These are phyloP conservation scores for Balearica regulorum DNA, from an alignment of 2,797 vertebrate genomes.

Conservation along the genomic window DNA sequence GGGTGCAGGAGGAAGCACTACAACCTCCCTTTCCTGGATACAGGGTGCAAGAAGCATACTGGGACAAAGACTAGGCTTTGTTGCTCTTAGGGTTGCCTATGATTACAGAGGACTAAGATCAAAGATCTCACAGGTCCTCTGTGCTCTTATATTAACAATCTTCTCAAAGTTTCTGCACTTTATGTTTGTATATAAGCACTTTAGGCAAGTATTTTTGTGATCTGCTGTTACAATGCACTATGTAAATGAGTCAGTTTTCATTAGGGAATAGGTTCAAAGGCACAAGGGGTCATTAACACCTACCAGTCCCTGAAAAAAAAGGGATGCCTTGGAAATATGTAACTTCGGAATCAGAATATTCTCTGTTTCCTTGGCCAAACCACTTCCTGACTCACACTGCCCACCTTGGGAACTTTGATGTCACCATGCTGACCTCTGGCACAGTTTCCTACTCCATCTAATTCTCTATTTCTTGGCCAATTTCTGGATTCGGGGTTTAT, in stretches of 20 bases:
- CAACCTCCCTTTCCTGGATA: neutral
- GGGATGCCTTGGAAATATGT: neutral
- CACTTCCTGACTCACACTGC: neutral
- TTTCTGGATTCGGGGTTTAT: neutral
- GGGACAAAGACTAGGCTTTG: neutral
- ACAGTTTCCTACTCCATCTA: neutral
- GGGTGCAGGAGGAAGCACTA: neutral
- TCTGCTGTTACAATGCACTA: neutral
- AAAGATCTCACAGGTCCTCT: neutral
- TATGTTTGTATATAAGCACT: neutral
- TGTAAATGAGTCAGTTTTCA: neutral
- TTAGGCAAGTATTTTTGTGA: neutral
- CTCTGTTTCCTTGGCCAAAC: neutral
- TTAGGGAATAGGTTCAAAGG: neutral
- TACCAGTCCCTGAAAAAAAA: neutral
- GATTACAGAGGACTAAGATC: neutral
- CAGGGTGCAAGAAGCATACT: neutral
- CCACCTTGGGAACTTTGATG: neutral
- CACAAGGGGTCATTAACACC: neutral
- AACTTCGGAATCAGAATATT: neutral
- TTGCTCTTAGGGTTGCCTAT: neutral
- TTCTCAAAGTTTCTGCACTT: neutral
- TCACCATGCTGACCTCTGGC: neutral
- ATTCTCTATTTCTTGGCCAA: neutral
- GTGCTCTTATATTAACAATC: neutral